Percentiles rank a stretch among this genome's conserved stretches.
Conservation (phyloP, 2,888 invertebrate species). For the Macrosoma leucophasiata region DNA sequence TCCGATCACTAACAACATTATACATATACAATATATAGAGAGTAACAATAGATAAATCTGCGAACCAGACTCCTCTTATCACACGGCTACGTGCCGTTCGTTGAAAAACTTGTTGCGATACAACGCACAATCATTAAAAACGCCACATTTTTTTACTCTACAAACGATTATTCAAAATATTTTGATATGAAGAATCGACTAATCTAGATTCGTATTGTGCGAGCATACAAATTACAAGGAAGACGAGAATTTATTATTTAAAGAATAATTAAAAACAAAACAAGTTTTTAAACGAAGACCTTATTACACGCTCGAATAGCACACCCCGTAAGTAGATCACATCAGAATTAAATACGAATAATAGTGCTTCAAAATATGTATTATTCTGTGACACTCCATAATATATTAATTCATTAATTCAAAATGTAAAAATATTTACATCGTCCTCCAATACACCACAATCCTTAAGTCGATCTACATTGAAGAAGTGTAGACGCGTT, state of each 20-base stretch:
- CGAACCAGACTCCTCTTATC: slow-evolving; percentile 19
- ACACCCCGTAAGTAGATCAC: slow-evolving; percentile 51
- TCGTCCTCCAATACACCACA: slow-evolving; percentile 20
- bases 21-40: slow-evolving; percentile 47
- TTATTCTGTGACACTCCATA: slow-evolving; percentile 59
- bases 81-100: slow-evolving; percentile 34
- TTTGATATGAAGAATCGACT: slow-evolving; percentile 65
- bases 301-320: slow-evolving; percentile 20
- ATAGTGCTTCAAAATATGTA: slow-evolving; percentile 51
- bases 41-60: slow-evolving; percentile 45
- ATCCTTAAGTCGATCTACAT: slow-evolving; percentile 14
- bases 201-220: slow-evolving; percentile 62
- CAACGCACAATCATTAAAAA: slow-evolving; percentile 37
- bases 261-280: slow-evolving; percentile 37
- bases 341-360: slow-evolving; percentile 49
- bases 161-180: slow-evolving; percentile 49
- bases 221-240: slow-evolving; percentile 64
- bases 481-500: slow-evolving; percentile 18
- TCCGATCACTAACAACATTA: slow-evolving; percentile 46
- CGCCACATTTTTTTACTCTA: slow-evolving; percentile 36
- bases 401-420: slow-evolving; percentile 56
- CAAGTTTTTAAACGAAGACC: slow-evolving; percentile 61
- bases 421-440: slow-evolving; percentile 69
- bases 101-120: slow-evolving; percentile 53
- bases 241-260: slow-evolving; percentile 57